Percentiles rank a stretch among this genome's conserved stretches.
Conservation (phyloP, 2,113 vertebrate species). For the Labeo catla region DNA sequence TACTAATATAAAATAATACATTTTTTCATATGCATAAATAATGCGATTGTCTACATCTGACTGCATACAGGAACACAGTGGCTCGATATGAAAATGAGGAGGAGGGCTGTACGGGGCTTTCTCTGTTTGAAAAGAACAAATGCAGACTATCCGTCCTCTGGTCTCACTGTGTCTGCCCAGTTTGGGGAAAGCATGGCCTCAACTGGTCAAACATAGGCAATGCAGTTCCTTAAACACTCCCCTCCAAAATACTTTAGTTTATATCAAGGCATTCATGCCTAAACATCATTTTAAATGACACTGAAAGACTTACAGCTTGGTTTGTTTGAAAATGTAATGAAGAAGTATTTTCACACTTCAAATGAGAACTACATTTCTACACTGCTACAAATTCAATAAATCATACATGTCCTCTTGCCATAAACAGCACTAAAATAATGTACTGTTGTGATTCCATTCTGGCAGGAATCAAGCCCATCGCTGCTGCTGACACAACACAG, state of each 20-base stretch:
- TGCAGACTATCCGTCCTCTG: neutral
- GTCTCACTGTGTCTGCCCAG: constrained; percentile 53
- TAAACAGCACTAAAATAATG: neutral
- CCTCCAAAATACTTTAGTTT: neutral
- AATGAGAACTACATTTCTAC: neutral
- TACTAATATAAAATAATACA: neutral
- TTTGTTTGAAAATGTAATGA: neutral
- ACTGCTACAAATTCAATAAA: neutral
- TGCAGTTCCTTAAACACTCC: constrained; percentile 64
- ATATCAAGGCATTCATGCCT: neutral
- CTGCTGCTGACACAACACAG: constrained; percentile 45
- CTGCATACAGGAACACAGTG: neutral
- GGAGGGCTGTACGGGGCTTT: neutral
- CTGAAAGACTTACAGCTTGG: neutral
- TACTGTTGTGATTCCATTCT: neutral
- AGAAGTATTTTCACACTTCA: neutral
- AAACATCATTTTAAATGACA: neutral
- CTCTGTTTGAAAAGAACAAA: neutral
- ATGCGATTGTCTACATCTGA: neutral
- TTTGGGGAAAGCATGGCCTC: constrained; percentile 83
- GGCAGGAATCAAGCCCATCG: constrained; percentile 31
- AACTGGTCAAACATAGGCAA: constrained; percentile 77
- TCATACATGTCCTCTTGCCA: neutral
- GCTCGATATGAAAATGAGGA: neutral
- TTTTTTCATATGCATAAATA: constrained; percentile 8